phyloP scores from a whole-genome alignment of 2,888 invertebrate species.

The Brenthis ino region DNA sequence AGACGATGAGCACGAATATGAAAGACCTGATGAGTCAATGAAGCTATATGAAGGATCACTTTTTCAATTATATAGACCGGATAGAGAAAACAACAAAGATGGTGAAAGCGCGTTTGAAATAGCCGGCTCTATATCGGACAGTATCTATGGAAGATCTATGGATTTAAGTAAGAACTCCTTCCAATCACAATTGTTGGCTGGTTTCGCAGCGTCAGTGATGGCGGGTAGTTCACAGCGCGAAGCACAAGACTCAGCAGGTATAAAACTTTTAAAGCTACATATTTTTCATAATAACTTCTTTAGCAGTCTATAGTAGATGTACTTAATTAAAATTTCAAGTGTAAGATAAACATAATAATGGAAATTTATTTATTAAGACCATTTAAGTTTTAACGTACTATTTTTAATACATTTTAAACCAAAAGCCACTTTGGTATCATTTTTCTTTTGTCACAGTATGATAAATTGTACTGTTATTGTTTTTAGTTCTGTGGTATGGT shows the following conservation, averaged over 20 bases:
- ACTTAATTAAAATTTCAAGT: conserved; percentile 1
- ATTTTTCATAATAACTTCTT: conserved; percentile 5
- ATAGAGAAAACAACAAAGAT: conserved; percentile 61
- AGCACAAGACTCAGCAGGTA: conserved; percentile 65
- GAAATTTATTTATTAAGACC: conserved; percentile 4
- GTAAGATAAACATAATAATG: conserved; percentile 6
- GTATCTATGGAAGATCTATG: conserved; percentile 72
- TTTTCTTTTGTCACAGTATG: conserved; percentile 1
- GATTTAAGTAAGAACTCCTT: conserved; percentile 71
- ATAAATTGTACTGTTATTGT: no score
- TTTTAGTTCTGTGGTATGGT: no score
- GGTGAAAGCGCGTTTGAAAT: conserved; percentile 59
- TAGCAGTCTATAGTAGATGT: background rate
- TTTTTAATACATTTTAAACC: background rate
- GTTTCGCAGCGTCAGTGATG: conserved; percentile 72
- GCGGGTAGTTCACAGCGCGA: conserved; percentile 70
- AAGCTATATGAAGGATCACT: conserved; percentile 70
- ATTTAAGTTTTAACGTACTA: conserved; percentile 8
- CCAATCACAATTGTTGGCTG: conserved; percentile 71
- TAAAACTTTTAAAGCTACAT: conserved; percentile 11
- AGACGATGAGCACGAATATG: conserved; percentile 68
- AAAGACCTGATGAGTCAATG: conserved; percentile 60
- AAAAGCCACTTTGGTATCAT: background rate
- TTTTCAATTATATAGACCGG: conserved; percentile 69
- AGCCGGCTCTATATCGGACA: conserved; percentile 58